A percentile compares a stretch with the other conserved stretches of the same genome.
These are phyloP conservation scores for Mesoligia furuncula DNA, from an alignment of 2,888 invertebrate genomes.

Conservation along the genomic window DNA sequence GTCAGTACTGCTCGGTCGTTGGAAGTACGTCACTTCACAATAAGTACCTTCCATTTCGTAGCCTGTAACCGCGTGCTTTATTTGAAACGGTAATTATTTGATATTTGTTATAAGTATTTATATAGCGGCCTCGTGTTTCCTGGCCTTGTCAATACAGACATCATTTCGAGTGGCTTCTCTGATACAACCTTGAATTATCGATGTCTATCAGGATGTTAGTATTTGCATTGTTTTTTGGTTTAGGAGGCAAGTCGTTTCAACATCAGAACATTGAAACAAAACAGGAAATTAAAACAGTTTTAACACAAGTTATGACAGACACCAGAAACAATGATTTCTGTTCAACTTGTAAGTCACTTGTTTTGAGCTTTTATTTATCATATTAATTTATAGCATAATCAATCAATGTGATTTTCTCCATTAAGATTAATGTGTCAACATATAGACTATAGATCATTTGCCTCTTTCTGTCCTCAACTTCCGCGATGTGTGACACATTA, in stretches of 20 bases:
- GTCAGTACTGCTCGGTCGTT: constrained; percentile 1
- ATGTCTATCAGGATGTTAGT: constrained; percentile 84
- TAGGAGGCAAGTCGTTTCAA: constrained; percentile 23
- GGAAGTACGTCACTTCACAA: constrained; percentile 48
- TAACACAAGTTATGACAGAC: constrained; percentile 6
- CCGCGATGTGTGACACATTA: constrained; percentile 24
- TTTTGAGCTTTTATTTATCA: constrained; percentile 18
- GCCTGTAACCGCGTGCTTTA: constrained; percentile 56
- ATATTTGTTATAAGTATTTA: constrained; percentile 69
- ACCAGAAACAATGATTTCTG: constrained; percentile 1
- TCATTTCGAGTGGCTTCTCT: constrained; percentile 75
- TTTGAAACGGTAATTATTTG: constrained; percentile 69
- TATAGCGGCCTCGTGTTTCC: constrained; percentile 68
- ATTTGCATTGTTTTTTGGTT: constrained; percentile 77
- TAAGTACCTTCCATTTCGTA: constrained; percentile 61
- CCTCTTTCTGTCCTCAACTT: constrained; percentile 17
- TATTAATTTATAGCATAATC: constrained; percentile 27
- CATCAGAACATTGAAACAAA: constrained; percentile 16
- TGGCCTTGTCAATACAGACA: constrained; percentile 84
- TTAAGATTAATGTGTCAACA: constrained; percentile 24
- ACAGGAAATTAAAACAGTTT: constrained; percentile 32
- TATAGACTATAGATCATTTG: constrained; percentile 26
- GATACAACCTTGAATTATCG: constrained; percentile 82
- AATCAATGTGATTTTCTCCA: constrained; percentile 44
- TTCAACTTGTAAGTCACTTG: neutral